Evolutionary conservation across 2,113 vertebrate genomes (phyloP), one percentile per base, ranked within the genome.

Genomic region (Enhydra lutris): DNA sequence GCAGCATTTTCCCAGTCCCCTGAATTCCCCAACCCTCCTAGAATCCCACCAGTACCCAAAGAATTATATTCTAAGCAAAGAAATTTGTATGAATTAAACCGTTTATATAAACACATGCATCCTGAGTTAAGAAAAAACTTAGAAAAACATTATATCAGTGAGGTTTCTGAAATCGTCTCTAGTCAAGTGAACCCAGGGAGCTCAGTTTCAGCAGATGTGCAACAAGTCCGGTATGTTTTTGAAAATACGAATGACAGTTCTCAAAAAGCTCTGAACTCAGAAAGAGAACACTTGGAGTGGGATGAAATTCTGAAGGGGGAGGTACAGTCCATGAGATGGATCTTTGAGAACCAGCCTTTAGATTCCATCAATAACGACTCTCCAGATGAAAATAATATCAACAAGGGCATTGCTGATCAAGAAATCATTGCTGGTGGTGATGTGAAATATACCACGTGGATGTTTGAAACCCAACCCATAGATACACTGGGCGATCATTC

Each of bases 381-480:
- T 94, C 98, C 97, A 10, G 98, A 99, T 26, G 98, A 98, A 92
- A 98, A 98, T 0, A 97, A 98, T 69, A 57, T 95, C 69, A 98
- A 98, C 94, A 99, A 98, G 86, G 98, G 97, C 88, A 98, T 98
- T 82, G 96, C 94, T 92, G 97, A 99, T 50, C 99, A 99, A 97
- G 99, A 99, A 98, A 98, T 98, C 20, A 99, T 99, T 97, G 97
- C 99, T 67, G 98, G 99, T 71, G 99, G 99, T 74, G 99, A 99
- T 88, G 99, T 99, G 82, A 99, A 99, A 87, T 99, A 98, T 26
- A 99, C 99, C 42, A 98, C 99, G 13, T 99, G 99, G 99, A 99
- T 99, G 99, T 99, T 99, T 99, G 99, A 99, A 98, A 99, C 98
- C 4, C 99, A 99, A 71, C 98, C 99, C 20, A 99, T 99, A 18